Conservation (phyloP, 2,888 invertebrate genomes). For the Eutolmus rufibarbis region DNA sequence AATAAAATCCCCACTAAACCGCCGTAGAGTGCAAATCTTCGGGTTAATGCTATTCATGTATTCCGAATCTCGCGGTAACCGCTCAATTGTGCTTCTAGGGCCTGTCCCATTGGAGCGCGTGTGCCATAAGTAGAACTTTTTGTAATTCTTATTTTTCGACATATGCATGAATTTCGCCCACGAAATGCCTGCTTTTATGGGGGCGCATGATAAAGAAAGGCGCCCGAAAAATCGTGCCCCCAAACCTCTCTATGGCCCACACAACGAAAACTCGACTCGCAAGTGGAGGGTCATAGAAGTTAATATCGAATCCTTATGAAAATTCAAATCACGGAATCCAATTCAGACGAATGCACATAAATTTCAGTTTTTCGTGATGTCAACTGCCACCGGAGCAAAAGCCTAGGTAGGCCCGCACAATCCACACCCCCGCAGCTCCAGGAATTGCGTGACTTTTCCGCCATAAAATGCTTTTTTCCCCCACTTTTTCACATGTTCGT, state of each 20-base stretch:
- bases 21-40: not conserved
- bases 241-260: not conserved
- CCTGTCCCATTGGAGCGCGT: not conserved
- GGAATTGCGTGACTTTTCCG: constrained; percentile 9
- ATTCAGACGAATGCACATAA: constrained; percentile 41
- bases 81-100: not conserved
- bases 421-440: not conserved
- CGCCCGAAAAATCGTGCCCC: not conserved
- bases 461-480: not conserved
- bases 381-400: not conserved
- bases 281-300: not conserved
- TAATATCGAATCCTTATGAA: constrained; percentile 35
- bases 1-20: not conserved
- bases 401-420: not conserved
- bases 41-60: not conserved
- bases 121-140: not conserved
- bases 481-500: not conserved
- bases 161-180: constrained; percentile 1
- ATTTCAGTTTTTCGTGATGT: constrained; percentile 41
- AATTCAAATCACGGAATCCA: constrained; percentile 42
- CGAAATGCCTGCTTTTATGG: not conserved
- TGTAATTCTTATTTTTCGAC: not conserved
- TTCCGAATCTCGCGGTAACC: not conserved
- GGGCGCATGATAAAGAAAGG: not conserved
- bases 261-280: not conserved